phyloP scores from a whole-genome alignment of 1,140 invertebrate species.

The Eulimnadia texana region DNA sequence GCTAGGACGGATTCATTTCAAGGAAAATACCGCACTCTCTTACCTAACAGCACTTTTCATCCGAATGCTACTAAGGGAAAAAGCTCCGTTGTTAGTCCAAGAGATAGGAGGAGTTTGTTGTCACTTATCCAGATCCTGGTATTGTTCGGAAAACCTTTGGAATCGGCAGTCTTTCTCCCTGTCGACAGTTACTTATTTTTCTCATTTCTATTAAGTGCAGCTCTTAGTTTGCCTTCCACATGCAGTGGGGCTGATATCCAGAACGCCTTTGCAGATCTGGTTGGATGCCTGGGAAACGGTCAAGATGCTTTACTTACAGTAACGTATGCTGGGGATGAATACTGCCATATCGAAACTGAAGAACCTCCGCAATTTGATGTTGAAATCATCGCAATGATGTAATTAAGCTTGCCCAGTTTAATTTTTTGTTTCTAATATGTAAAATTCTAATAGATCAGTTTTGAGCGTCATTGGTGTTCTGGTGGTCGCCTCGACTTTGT shows the following conservation, averaged over 20 bases:
- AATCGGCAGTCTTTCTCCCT: background rate
- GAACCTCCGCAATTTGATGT: background rate
- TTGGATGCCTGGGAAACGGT: background rate
- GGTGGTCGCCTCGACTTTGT: background rate
- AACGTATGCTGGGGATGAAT: slow-evolving; percentile 1
- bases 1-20: slow-evolving; percentile 1
- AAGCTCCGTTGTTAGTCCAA: background rate
- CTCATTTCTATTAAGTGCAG: background rate
- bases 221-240: slow-evolving; percentile 14
- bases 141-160: background rate
- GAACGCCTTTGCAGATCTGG: background rate
- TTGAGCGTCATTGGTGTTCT: background rate
- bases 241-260: slow-evolving; percentile 10
- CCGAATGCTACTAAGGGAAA: background rate
- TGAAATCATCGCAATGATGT: slow-evolving; percentile 9
- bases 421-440: background rate
- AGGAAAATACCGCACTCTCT: slow-evolving; percentile 11
- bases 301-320: background rate
- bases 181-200: background rate
- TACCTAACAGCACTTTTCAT: background rate
- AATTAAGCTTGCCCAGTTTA: background rate
- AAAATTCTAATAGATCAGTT: background rate
- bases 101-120: background rate
- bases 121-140: background rate
- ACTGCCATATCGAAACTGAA: slow-evolving; percentile 5